A percentile compares a stretch with the other conserved stretches of the same genome.
phyloP scores from a whole-genome alignment of 1,140 invertebrate genomes.

The Drosophila paulistorum region DNA sequence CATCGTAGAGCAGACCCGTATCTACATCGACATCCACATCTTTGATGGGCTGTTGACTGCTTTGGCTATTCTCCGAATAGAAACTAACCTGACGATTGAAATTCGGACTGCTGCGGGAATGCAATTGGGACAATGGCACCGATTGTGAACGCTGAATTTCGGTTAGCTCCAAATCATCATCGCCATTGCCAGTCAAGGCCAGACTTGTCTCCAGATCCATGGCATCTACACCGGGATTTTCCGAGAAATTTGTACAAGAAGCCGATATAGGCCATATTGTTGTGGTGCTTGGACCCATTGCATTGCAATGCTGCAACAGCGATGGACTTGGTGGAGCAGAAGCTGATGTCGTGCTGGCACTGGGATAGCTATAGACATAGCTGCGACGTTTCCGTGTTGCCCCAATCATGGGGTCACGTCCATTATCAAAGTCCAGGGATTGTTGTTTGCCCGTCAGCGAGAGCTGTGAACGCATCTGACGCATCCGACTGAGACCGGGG shows the following conservation, averaged over 20 bases:
- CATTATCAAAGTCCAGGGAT: slow-evolving; percentile 67
- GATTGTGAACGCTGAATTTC: slow-evolving; percentile 81
- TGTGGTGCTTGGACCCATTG: slow-evolving; percentile 25
- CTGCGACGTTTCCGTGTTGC: slow-evolving; percentile 62
- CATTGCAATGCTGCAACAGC: slow-evolving; percentile 61
- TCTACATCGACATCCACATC: slow-evolving; percentile 43
- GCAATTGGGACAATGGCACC: slow-evolving; percentile 75
- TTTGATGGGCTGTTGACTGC: slow-evolving; percentile 68
- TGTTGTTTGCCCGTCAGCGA: slow-evolving; percentile 66
- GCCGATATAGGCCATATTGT: slow-evolving; percentile 44
- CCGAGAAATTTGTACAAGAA: slow-evolving; percentile 32
- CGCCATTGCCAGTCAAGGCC: slow-evolving; percentile 44
- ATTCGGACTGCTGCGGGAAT: slow-evolving; percentile 55
- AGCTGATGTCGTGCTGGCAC: slow-evolving; percentile 65
- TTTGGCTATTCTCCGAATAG: slow-evolving; percentile 73
- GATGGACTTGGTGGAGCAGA: slow-evolving; percentile 82
- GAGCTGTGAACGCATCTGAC: slow-evolving; percentile 72
- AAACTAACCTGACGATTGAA: slow-evolving; percentile 52
- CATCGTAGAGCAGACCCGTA: slow-evolving; percentile 57
- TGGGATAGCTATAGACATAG: slow-evolving; percentile 67
- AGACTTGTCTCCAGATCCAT: slow-evolving; percentile 75
- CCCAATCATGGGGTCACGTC: slow-evolving; percentile 76
- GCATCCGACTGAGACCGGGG: slow-evolving; percentile 88
- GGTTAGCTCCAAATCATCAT: slow-evolving; percentile 55
- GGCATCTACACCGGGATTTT: slow-evolving; percentile 57